phyloP scores from a whole-genome alignment of 2,113 vertebrate species.

The Tychaedon coryphoeus region DNA sequence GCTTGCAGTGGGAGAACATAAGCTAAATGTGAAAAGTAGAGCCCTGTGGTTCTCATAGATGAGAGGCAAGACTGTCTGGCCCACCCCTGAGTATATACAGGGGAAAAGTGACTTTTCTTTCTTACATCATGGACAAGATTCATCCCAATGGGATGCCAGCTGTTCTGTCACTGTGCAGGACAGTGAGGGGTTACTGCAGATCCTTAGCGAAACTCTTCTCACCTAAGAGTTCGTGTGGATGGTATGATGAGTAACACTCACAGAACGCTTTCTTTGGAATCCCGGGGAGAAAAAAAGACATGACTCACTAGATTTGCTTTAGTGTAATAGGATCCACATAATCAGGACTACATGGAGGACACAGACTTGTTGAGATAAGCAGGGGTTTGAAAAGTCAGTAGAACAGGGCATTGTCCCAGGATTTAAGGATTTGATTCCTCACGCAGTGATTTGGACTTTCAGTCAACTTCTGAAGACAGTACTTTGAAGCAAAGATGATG shows the following conservation, averaged over 20 bases:
- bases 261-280: not conserved
- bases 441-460: not conserved
- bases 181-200: not conserved
- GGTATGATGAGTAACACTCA: not conserved
- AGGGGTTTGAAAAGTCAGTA: not conserved
- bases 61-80: not conserved
- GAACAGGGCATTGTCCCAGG: not conserved
- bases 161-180: not conserved
- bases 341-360: rapidly evolving
- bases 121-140: not conserved
- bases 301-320: not conserved
- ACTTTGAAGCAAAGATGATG: not conserved
- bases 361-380: not conserved
- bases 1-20: not conserved
- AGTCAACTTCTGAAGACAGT: not conserved
- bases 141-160: not conserved
- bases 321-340: not conserved
- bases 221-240: not conserved
- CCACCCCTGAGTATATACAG: not conserved
- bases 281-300: not conserved
- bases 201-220: rapidly evolving
- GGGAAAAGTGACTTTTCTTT: not conserved
- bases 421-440: not conserved
- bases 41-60: not conserved
- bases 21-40: not conserved